Base-by-base conservation (phyloP, 2,113 vertebrate genomes). In the Scomber japonicus region DNA sequence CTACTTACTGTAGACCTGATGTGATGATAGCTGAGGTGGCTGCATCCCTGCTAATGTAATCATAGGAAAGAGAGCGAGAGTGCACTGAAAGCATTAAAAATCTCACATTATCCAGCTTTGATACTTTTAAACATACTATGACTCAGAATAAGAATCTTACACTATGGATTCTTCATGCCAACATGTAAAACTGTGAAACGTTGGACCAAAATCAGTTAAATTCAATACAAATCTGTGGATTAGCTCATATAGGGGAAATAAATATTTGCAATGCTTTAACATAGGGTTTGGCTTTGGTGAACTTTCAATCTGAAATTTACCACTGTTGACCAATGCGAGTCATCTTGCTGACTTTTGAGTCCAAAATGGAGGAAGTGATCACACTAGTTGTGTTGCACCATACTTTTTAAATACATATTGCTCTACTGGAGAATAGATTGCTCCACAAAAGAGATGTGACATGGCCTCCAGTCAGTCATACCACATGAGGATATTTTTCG, bases 1-100 rank as follows among this genome's bases (percentile, higher is more conserved):
- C 74, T 73, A 62, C 61, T 68, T 82, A 71, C 84, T 74, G 83
- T 65, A 57, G 40, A 74, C 75, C 69, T 70, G 83, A 89, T 83
- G 76, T 60, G 75, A 73, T 86, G 77, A 78, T 65, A 72, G 81
- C 70, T 67, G 80, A 88, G 77, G 76, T 50, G 77, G 60, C 60
- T 12, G 40, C 30, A 9, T 78, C 81, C 59, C 15, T 30, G 27
- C 54, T 77, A 76, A 77, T 81, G 68, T 70, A 66, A 88, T 87
- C 80, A 72, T 40, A 40, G 35, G 35, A 7, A 12, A 82, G 46
- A 72, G 74, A 76, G 62, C 53, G 51, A 66, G 46, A 78, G 72
- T 51, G 74, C 65, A 74, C 30, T 30, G 49, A 61, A 45, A 50
- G 44, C 74, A 72, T 60, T 74, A 21, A 61, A 73, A 71, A 70